phyloP scores from a whole-genome alignment of 1,140 invertebrate species.

The Dendrolimus punctatus region DNA sequence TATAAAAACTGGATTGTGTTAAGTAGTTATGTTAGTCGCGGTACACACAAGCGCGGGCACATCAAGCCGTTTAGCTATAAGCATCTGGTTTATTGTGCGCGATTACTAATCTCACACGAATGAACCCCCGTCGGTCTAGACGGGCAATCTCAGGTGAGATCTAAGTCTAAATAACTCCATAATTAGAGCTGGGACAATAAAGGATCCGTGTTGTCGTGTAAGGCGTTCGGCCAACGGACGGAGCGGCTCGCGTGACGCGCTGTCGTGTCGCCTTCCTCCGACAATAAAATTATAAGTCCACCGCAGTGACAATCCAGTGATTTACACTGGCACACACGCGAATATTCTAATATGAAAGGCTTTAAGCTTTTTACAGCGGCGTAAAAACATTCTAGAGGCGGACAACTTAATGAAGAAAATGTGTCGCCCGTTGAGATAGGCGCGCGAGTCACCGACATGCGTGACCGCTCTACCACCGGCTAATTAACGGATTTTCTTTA shows the following conservation, averaged over 20 bases:
- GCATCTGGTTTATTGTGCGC: conserved; percentile 50
- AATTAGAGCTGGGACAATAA: conserved; percentile 64
- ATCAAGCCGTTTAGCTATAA: conserved; percentile 37
- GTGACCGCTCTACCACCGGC: conserved; percentile 26
- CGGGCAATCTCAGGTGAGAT: conserved; percentile 55
- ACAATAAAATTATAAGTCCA: conserved; percentile 70
- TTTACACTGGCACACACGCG: conserved; percentile 66
- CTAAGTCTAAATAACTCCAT: conserved; percentile 49
- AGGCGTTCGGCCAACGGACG: conserved; percentile 22
- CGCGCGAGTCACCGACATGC: conserved; percentile 29
- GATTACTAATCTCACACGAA: conserved; percentile 58
- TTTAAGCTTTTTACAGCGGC: conserved; percentile 33
- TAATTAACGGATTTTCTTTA: conserved; percentile 37
- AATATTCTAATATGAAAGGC: conserved; percentile 63
- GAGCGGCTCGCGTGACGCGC: conserved; percentile 42
- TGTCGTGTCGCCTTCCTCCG: conserved; percentile 60
- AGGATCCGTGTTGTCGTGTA: conserved; percentile 51
- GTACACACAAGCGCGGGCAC: conserved; percentile 18
- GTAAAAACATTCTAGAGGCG: conserved; percentile 47
- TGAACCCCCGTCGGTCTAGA: conserved; percentile 46
- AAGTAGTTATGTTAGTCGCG: background rate
- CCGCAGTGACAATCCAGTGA: conserved; percentile 69
- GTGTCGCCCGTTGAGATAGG: conserved; percentile 47
- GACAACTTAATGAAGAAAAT: conserved; percentile 65
- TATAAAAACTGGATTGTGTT: conserved; percentile 2